Percentiles rank a stretch among this genome's conserved stretches.
phyloP scores from a whole-genome alignment of 2,797 vertebrate species.

The Decapterus maruadsi region DNA sequence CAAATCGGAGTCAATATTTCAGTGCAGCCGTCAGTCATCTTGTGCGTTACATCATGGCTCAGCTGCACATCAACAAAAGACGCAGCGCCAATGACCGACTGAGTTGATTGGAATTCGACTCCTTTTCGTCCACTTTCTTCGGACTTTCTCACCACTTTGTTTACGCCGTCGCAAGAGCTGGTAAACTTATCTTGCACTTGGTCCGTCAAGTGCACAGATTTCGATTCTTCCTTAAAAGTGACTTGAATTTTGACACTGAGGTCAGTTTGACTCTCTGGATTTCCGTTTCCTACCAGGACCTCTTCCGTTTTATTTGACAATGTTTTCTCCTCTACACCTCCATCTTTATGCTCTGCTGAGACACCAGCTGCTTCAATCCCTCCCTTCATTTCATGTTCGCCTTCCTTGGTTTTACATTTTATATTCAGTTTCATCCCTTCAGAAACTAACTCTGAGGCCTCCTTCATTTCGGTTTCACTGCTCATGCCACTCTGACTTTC shows the following conservation, averaged over 20 bases:
- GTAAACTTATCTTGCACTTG: conserved; percentile 37
- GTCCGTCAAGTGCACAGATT: conserved; percentile 32
- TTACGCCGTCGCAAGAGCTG: conserved; percentile 36
- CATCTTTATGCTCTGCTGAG: conserved; percentile 16
- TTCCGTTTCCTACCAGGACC: conserved; percentile 23
- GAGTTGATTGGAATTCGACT: conserved; percentile 22
- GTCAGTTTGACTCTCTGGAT: conserved; percentile 47
- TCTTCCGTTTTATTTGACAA: conserved; percentile 32
- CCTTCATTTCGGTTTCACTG: conserved; percentile 28
- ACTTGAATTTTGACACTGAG: conserved; percentile 68
- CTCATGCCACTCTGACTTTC: conserved; percentile 22
- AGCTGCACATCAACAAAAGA: conserved; percentile 33
- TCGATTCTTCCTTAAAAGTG: conserved; percentile 52
- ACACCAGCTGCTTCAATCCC: conserved; percentile 26
- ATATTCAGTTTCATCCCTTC: conserved; percentile 41
- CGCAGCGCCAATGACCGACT: conserved; percentile 14
- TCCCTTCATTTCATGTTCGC: conserved; percentile 11
- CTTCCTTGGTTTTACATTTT: conserved; percentile 28
- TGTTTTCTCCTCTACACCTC: background rate
- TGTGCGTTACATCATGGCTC: conserved; percentile 29
- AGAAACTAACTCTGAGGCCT: conserved; percentile 26
- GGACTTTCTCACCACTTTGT: conserved; percentile 33
- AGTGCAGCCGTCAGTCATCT: conserved; percentile 29
- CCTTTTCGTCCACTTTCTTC: conserved; percentile 50
- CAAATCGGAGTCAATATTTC: conserved; percentile 40